A percentile compares a stretch with the other conserved stretches of the same genome.
phyloP scores from a whole-genome alignment of 2,888 invertebrate genomes.

The Acrobasis repandana region DNA sequence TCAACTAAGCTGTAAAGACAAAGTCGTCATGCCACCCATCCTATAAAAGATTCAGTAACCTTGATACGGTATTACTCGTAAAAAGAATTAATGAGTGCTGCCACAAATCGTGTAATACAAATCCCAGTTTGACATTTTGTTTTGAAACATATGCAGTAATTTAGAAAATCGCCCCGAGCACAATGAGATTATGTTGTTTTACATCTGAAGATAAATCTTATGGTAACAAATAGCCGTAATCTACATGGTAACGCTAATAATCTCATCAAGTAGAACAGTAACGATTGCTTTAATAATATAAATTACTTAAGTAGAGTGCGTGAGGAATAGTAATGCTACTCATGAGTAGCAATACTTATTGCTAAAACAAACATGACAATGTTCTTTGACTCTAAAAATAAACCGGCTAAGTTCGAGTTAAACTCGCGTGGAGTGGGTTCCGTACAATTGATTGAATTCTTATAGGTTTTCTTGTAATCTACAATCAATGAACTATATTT shows the following conservation, averaged over 20 bases:
- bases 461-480: no score
- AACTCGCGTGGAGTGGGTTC: no score
- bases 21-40: background rate
- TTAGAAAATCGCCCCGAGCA: slow-evolving; percentile 14
- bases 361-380: background rate
- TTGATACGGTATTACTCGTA: slow-evolving; percentile 36
- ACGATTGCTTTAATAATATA: slow-evolving; percentile 19
- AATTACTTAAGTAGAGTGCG: slow-evolving; percentile 4
- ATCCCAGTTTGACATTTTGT: slow-evolving; percentile 27
- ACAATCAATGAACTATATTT: no score
- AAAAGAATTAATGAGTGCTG: slow-evolving; percentile 17
- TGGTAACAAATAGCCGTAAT: slow-evolving; percentile 25
- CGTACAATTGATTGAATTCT: no score
- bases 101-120: slow-evolving; percentile 20
- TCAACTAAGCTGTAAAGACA: background rate
- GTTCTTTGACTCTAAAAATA: background rate
- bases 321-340: background rate
- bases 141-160: slow-evolving; percentile 16
- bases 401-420: no score
- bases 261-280: slow-evolving; percentile 27
- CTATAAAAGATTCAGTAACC: slow-evolving; percentile 31
- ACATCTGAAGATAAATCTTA: slow-evolving; percentile 22
- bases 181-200: slow-evolving; percentile 30
- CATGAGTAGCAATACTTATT: background rate
- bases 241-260: slow-evolving; percentile 28